Evolutionary conservation across 2,797 vertebrate genomes (phyloP).

Genomic region (Atherinosoma microstoma): DNA sequence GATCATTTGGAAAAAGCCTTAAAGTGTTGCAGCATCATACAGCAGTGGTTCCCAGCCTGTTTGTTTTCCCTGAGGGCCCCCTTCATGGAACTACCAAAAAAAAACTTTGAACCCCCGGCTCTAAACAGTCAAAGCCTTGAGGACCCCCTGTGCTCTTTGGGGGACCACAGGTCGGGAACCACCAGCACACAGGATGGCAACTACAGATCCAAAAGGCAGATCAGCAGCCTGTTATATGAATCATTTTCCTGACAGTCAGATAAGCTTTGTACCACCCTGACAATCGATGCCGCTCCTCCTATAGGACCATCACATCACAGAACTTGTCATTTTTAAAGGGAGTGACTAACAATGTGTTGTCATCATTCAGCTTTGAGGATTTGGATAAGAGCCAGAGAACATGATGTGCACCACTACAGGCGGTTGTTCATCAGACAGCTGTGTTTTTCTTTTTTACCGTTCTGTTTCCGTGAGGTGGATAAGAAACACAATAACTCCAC

Average conservation of each 20-base stretch:
- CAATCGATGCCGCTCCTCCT: neutral
- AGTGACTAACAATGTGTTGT: neutral
- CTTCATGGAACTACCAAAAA: no score
- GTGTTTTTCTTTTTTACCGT: neutral
- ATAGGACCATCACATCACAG: neutral
- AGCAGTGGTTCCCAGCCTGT: neutral
- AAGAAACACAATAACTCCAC: conserved; percentile 32
- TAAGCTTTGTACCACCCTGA: neutral
- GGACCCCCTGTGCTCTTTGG: no score
- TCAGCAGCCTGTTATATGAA: neutral
- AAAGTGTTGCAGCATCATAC: neutral
- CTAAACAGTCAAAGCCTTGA: no score
- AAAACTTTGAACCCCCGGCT: no score
- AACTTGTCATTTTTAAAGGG: neutral
- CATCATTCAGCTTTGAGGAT: neutral
- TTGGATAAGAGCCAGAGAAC: conserved; percentile 2
- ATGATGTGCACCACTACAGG: neutral
- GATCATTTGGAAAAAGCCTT: neutral
- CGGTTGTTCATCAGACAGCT: conserved; percentile 17
- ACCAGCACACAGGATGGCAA: no score
- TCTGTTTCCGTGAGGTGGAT: conserved; percentile 20
- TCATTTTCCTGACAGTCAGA: neutral
- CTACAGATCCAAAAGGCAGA: neutral
- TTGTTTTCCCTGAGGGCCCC: no score
- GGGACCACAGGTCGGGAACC: no score